A percentile compares a stretch with the other conserved stretches of the same genome.
Conservation (phyloP, 1,140 invertebrate species). For the Helicoverpa armigera region DNA sequence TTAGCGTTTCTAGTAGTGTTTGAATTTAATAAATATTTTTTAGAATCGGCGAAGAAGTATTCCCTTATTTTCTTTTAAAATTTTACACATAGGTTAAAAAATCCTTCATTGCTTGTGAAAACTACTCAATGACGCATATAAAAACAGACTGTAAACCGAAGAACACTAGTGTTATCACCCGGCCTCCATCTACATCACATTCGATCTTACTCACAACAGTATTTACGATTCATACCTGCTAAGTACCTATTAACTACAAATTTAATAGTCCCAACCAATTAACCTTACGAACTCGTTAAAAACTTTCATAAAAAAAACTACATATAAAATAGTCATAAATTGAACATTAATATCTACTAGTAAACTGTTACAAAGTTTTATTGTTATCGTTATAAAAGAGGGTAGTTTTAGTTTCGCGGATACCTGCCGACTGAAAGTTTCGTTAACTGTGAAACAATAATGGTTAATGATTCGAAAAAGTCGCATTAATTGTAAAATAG, state of each 20-base stretch:
- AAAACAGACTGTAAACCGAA: not conserved
- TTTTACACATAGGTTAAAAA: too few species aligned
- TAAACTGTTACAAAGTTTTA: slow-evolving; percentile 20
- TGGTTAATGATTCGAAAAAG: slow-evolving; percentile 38
- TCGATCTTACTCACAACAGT: not conserved
- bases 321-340: slow-evolving; percentile 73
- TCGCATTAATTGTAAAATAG: slow-evolving; percentile 15
- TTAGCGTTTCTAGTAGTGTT: too few species aligned
- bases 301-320: slow-evolving; percentile 72
- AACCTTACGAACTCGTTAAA: slow-evolving; percentile 75
- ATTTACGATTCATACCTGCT: slow-evolving; percentile 27
- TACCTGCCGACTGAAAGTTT: slow-evolving; percentile 29
- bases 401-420: slow-evolving; percentile 15
- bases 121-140: not conserved
- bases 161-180: not conserved
- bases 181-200: not conserved
- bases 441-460: slow-evolving; percentile 34
- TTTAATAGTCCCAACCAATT: slow-evolving; percentile 70
- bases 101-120: too few species aligned
- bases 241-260: slow-evolving; percentile 41
- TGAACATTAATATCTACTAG: slow-evolving; percentile 63
- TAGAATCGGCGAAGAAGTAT: too few species aligned
- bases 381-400: slow-evolving; percentile 20
- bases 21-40: too few species aligned
- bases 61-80: too few species aligned